These are phyloP conservation scores for Enchytraeus crypticus DNA, from an alignment of 2,888 invertebrate species.

Conservation along the genomic window DNA sequence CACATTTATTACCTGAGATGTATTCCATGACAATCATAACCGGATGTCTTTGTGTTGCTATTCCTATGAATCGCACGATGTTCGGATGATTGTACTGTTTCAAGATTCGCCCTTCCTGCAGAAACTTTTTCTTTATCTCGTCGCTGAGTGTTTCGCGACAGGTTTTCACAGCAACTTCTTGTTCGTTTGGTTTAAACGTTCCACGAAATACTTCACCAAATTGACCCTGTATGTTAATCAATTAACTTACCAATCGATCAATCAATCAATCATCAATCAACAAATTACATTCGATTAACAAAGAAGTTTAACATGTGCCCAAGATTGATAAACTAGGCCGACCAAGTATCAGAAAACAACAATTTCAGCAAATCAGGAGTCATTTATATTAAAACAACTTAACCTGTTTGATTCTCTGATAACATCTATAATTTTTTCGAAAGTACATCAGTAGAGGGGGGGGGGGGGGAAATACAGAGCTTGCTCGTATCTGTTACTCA, in stretches of 20 bases:
- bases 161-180: constrained; percentile 87
- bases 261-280: not conserved
- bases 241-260: not conserved
- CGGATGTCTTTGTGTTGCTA: constrained; percentile 93
- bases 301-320: not conserved
- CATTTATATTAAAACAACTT: no score
- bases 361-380: no score
- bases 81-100: constrained; percentile 96
- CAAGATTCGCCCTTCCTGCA: constrained; percentile 86
- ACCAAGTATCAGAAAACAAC: no score
- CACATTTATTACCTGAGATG: constrained; percentile 60
- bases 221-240: constrained; percentile 64
- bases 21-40: constrained; percentile 99
- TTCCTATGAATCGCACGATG: constrained; percentile 88
- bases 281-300: no score
- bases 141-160: constrained; percentile 87
- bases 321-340: not conserved
- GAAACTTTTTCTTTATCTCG: constrained; percentile 82
- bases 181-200: constrained; percentile 59
- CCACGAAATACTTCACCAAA: constrained; percentile 96
- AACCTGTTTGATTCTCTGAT: no score
- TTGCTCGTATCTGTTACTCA: no score
- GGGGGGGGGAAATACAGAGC: no score
- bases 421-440: no score
- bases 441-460: no score